Evolutionary conservation across 2,888 invertebrate species (phyloP), one percentile per base, ranked within the genome.

Genomic region (Papilio protenor): DNA sequence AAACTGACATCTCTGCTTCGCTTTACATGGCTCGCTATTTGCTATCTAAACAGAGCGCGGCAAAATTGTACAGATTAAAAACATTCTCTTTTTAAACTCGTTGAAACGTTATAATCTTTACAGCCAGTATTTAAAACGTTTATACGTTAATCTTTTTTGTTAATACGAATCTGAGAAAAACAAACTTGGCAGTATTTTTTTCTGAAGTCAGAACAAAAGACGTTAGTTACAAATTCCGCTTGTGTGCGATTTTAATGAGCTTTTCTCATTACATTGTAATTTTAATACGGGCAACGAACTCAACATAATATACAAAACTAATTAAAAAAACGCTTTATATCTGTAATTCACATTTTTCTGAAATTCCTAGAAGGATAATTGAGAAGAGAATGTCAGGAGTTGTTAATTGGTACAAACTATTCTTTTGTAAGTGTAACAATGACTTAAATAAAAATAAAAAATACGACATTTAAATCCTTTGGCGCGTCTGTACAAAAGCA

Each of bases 21-120:
- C 61, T 52, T 66, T 66, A 75, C 66, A 59, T 23, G 61, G 40
- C 21, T 40, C 69, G 40, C 23, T 75, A 52, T 75, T 33, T 45
- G 69, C 69, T 70, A 45, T 75, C 55, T 57, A 40, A 66, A 75
- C 75, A 52, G 45, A 57, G 69, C 75, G 69, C 75, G 75, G 75
- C n/a, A 69, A 75, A 75, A 75, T 70, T 45, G 55, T 57, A 57
- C 57, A 69, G 75, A 75, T 75, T 75, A 75, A 70, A 75, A 75
- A 75, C 23, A 16, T 75, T 64, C 59, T 61, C 33, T 64, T 64
- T 61, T 61, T 61, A 61, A 61, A 61, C 61, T 23, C 23, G 61
- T 61, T 64, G 40, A 64, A 64, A 64, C 33, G 40, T 18, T 10
- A 33, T n/a, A 33, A 64, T 64, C 64, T 6, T n/a, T 6, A 18